Evolutionary conservation across 1,140 invertebrate genomes (phyloP).

Genomic region (Polyergus mexicanus): DNA sequence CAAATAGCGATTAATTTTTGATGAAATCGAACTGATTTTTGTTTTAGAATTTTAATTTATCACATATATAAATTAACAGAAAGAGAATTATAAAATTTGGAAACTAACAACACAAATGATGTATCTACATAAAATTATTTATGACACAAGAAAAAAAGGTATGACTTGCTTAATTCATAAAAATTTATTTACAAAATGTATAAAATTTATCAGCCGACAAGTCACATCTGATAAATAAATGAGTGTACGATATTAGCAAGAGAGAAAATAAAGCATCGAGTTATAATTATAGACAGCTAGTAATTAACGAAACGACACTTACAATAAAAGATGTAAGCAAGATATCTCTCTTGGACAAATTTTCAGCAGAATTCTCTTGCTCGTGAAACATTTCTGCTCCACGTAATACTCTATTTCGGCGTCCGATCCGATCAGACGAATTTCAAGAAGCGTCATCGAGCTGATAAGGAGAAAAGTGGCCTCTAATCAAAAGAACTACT

Average conservation of each 20-base stretch:
- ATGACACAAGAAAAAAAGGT: neutral
- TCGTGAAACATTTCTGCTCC: conserved; percentile 52
- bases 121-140: neutral
- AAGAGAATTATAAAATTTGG: too few species aligned
- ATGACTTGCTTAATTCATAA: neutral
- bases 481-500: neutral
- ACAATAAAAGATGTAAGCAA: conserved; percentile 77
- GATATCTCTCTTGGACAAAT: conserved; percentile 38
- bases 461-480: conserved; percentile 8
- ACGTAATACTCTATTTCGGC: neutral
- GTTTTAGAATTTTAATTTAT: too few species aligned
- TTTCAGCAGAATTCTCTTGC: neutral
- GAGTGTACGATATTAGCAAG: neutral
- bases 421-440: neutral
- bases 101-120: neutral
- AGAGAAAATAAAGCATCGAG: neutral
- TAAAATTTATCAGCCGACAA: neutral
- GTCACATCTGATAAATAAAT: neutral
- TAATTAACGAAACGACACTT: conserved; percentile 55
- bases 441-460: conserved; percentile 38
- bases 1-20: conserved; percentile 51
- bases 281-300: neutral
- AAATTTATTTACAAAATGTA: conserved; percentile 9
- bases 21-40: conserved; percentile 4
- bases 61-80: too few species aligned